Conservation (phyloP, 2,797 vertebrate genomes). For the Acridotheres tristis region DNA sequence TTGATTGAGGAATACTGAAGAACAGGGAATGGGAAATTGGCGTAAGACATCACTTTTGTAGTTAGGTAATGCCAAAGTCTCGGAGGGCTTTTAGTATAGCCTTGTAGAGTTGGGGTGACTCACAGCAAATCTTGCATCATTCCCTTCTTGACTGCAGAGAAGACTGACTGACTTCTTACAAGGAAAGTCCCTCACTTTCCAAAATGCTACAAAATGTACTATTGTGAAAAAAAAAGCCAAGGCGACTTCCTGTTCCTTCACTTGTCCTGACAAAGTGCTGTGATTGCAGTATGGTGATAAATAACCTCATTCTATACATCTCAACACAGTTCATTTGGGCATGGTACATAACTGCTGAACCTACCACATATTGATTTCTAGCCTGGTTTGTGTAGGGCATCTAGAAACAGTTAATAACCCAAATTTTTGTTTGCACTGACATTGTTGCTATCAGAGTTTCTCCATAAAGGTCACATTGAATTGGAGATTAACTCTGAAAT, state of each 20-base stretch:
- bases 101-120: neutral
- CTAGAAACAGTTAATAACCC: neutral
- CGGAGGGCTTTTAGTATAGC: neutral
- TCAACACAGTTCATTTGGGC: neutral
- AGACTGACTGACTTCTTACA: neutral
- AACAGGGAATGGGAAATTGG: neutral
- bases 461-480: neutral
- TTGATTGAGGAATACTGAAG: neutral
- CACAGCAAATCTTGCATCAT: neutral
- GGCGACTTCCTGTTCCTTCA: neutral
- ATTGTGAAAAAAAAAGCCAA: neutral
- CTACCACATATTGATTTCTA: neutral
- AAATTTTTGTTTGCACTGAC: neutral
- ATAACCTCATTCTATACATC: neutral
- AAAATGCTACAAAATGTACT: neutral
- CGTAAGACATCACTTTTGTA: neutral
- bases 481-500: constrained; percentile 24
- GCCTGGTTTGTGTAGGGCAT: neutral
- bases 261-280: neutral
- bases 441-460: neutral
- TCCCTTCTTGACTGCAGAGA: neutral
- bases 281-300: neutral
- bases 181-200: neutral
- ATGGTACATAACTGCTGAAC: neutral
- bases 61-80: neutral